Percentiles rank a stretch among this genome's conserved stretches.
phyloP scores from a whole-genome alignment of 2,797 vertebrate genomes.

The Sebastes aleutianus region DNA sequence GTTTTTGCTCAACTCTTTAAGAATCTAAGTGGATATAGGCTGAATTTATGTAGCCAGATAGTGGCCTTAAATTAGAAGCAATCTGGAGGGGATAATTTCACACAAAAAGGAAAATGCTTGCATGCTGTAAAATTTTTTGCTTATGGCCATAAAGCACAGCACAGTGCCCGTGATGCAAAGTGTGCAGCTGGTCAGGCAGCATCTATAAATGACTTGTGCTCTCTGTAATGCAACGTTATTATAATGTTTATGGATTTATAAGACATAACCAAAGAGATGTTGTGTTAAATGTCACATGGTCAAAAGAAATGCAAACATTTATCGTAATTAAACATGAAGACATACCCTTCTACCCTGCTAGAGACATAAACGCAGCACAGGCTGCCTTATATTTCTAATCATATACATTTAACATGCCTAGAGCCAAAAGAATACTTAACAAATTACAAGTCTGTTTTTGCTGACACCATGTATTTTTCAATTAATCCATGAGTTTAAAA shows the following conservation, averaged over 20 bases:
- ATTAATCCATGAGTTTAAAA: conserved; percentile 8
- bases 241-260: not conserved
- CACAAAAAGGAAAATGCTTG: conserved; percentile 62
- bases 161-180: conserved; percentile 16
- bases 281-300: conserved; percentile 1
- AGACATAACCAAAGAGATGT: not conserved
- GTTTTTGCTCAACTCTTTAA: conserved; percentile 32
- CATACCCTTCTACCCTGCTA: not conserved
- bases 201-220: conserved; percentile 36
- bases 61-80: conserved; percentile 61
- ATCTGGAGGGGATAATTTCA: conserved; percentile 58
- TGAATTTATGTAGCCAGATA: conserved; percentile 56
- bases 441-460: conserved; percentile 27
- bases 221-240: not conserved
- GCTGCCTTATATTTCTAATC: not conserved
- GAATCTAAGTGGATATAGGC: conserved; percentile 33
- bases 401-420: conserved; percentile 12
- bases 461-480: conserved; percentile 34
- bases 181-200: conserved; percentile 54
- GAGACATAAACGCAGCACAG: not conserved
- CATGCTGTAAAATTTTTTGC: conserved; percentile 57
- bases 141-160: conserved; percentile 62
- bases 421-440: conserved; percentile 34
- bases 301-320: not conserved
- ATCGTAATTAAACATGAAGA: not conserved